These are phyloP conservation scores for Papilio helenus DNA, from an alignment of 1,140 invertebrate species.

Conservation along the genomic window DNA sequence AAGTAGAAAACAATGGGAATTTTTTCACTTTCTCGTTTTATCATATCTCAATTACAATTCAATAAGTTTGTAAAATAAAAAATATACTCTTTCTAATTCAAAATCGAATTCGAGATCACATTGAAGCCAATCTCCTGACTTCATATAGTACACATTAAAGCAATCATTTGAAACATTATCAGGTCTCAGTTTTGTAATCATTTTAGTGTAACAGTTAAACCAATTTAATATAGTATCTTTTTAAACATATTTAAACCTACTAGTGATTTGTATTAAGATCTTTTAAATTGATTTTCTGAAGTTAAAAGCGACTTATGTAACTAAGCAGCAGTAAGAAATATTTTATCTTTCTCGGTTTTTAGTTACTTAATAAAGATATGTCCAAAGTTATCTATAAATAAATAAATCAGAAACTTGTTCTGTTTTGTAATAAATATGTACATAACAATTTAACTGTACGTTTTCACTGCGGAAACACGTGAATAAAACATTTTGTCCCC, in stretches of 20 bases:
- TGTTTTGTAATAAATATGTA: conserved; percentile 9
- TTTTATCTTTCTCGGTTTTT: not conserved
- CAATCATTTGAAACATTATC: conserved; percentile 73
- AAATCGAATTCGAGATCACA: conserved; percentile 78
- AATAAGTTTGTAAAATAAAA: conserved; percentile 55
- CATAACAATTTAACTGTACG: not conserved
- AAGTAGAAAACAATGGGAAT: conserved; percentile 24
- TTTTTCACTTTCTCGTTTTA: not conserved
- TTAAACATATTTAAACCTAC: conserved; percentile 35
- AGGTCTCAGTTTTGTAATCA: conserved; percentile 60
- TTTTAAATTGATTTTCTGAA: conserved; percentile 24
- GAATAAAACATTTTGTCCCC: not conserved
- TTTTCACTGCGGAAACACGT: not conserved
- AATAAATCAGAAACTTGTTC: not conserved
- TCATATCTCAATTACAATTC: conserved; percentile 38
- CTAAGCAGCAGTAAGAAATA: not conserved
- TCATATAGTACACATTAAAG: conserved; percentile 75
- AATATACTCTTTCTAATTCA: conserved; percentile 64
- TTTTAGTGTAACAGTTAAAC: conserved; percentile 29
- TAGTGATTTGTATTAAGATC: conserved; percentile 36
- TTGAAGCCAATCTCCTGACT: conserved; percentile 69
- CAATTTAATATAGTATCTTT: conserved; percentile 31
- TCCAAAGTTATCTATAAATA: not conserved
- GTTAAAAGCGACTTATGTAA: conserved; percentile 1
- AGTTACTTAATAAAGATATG: not conserved